These are phyloP conservation scores for Alces alces DNA, from an alignment of 2,113 vertebrate genomes.

Conservation along the genomic window DNA sequence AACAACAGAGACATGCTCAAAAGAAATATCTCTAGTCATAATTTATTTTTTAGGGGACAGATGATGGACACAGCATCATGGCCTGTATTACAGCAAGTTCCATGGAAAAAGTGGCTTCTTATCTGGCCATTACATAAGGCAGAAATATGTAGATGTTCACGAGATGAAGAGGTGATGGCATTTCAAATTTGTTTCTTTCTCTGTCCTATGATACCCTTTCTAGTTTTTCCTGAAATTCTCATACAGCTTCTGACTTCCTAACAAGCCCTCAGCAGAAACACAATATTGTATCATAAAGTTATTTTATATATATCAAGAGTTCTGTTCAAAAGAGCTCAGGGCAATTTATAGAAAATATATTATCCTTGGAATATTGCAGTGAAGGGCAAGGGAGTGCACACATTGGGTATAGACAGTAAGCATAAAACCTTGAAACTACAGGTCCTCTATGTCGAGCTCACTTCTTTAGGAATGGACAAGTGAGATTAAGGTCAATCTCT, in stretches of 20 bases:
- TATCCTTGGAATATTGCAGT: background rate
- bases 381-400: background rate
- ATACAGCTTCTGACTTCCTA: background rate
- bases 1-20: background rate
- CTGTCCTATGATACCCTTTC: background rate
- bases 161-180: accelerated
- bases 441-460: background rate
- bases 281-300: background rate
- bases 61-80: background rate
- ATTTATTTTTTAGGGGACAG: background rate
- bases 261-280: background rate
- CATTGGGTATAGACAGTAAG: background rate
- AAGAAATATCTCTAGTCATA: background rate
- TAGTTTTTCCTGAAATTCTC: background rate
- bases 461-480: background rate
- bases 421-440: background rate
- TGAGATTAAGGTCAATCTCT: background rate
- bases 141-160: background rate
- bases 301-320: background rate
- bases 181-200: background rate
- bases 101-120: background rate
- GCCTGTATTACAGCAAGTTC: background rate
- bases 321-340: slow-evolving; percentile 3
- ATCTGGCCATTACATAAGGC: background rate
- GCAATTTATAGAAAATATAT: background rate